Base-by-base conservation (phyloP, 2,888 invertebrate species). In the Nysson spinosus region DNA sequence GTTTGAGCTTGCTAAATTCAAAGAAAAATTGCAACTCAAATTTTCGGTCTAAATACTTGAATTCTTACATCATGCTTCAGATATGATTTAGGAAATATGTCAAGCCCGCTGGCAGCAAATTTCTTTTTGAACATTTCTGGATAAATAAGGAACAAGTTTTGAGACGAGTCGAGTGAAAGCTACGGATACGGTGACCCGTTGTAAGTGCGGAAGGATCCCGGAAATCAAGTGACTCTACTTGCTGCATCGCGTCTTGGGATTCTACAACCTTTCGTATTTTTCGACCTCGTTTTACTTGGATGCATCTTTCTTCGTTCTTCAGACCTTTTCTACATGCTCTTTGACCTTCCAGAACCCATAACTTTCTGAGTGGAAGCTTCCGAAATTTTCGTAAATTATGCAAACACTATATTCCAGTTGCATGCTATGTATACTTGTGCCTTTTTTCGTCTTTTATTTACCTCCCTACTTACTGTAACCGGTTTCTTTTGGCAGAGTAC, bases 331-430 rank as follows among this genome's bases (percentile, higher is more conserved):
- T 11, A 20, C 6, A 35, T 11, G 3, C 26, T 16, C 35, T 24
- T n/a, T 6, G 11, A 30, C 28, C 52, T 20, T n/a, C 24, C 9
- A 39, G 58, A 52, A 49, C 39, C 50, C 54, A 35, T 39, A 60
- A 69, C 60, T 63, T 57, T 34, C 42, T 11, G 51, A 60, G 54
- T 40, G 69, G 40, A 37, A 39, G 58, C 54, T 69, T 57, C 60
- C 51, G 50, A 69, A 75, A 75, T 69, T 71, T 74, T 71, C 72
- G 63, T 74, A 75, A 63, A 74, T 75, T 75, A 75, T 69, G 71
- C 62, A 71, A 71, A 75, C 60, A 43, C 49, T 28, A 9, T 46
- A 26, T 54, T 49, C 51, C 39, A 51, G 26, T 61, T 32, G 17
- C 40, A 12, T 4, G 42, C n/a, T n/a, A n/a, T n/a, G n/a, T n/a